Conservation (phyloP, 1,140 invertebrate genomes). For the Semibalanus balanoides region DNA sequence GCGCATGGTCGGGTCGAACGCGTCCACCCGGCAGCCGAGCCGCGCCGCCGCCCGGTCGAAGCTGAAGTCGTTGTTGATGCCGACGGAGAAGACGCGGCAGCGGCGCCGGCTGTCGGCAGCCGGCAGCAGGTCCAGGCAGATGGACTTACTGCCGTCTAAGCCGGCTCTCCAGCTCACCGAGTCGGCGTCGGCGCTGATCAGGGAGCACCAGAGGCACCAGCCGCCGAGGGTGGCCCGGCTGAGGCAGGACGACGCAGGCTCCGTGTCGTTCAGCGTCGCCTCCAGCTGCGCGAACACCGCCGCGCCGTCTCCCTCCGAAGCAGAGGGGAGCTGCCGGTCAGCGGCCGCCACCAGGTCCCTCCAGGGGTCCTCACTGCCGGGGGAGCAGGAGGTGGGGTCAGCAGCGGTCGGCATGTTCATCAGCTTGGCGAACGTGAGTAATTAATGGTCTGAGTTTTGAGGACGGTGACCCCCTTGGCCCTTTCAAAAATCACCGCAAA, state of each 20-base stretch:
- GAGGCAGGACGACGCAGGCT: background rate
- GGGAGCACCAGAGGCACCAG: background rate
- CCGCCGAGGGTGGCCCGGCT: background rate
- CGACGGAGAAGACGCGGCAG: constrained; percentile 18
- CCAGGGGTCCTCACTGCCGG: too few species aligned
- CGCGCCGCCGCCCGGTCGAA: constrained; percentile 19
- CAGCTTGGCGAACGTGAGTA: too few species aligned
- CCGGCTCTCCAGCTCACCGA: background rate
- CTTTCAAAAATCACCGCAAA: too few species aligned
- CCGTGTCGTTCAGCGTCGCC: background rate
- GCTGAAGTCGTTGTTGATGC: constrained; percentile 21
- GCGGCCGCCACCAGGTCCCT: background rate
- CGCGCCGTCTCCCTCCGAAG: too few species aligned
- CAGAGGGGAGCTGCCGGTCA: background rate
- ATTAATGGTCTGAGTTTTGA: too few species aligned
- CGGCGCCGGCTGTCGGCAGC: background rate
- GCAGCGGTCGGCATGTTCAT: too few species aligned
- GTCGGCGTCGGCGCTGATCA: background rate
- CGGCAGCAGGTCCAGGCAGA: constrained; percentile 18
- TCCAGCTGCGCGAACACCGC: background rate
- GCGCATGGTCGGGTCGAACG: constrained; percentile 20
- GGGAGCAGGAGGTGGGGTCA: too few species aligned
- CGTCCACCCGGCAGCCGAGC: constrained; percentile 21
- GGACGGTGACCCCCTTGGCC: too few species aligned
- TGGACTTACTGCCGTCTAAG: constrained; percentile 12